These are phyloP conservation scores for Callaeas wilsoni DNA, from an alignment of 2,113 vertebrate species.

Conservation along the genomic window DNA sequence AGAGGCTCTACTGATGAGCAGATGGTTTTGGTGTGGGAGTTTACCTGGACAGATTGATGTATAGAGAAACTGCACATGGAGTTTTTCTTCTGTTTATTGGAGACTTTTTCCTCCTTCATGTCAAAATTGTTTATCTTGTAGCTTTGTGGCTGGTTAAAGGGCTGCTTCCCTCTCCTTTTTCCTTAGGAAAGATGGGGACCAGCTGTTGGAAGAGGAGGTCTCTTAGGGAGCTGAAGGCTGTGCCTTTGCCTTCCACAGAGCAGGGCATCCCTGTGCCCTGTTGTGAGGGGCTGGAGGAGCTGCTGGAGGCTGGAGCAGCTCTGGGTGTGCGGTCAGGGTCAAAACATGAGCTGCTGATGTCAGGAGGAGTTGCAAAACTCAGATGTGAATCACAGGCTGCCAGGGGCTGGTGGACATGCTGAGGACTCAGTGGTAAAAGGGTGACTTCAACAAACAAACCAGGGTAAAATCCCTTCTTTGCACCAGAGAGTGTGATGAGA, in stretches of 20 bases:
- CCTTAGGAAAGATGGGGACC: background rate
- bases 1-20: background rate
- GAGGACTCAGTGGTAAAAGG: background rate
- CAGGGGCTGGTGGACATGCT: accelerated
- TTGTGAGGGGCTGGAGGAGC: background rate
- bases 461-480: background rate
- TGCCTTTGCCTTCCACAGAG: background rate
- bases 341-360: background rate
- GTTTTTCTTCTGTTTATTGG: background rate
- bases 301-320: background rate
- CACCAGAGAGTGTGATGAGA: background rate
- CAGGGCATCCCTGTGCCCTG: background rate
- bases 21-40: background rate
- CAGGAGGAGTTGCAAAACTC: background rate
- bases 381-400: background rate
- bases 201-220: background rate
- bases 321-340: background rate
- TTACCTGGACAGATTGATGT: background rate
- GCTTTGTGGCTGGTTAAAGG: background rate
- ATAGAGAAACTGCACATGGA: background rate
- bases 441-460: background rate
- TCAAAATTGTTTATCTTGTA: background rate
- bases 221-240: background rate
- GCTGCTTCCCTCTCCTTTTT: background rate
- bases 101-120: background rate